Evolutionary conservation across 1,140 invertebrate genomes (phyloP).

Genomic region (Glossosoma conforme): DNA sequence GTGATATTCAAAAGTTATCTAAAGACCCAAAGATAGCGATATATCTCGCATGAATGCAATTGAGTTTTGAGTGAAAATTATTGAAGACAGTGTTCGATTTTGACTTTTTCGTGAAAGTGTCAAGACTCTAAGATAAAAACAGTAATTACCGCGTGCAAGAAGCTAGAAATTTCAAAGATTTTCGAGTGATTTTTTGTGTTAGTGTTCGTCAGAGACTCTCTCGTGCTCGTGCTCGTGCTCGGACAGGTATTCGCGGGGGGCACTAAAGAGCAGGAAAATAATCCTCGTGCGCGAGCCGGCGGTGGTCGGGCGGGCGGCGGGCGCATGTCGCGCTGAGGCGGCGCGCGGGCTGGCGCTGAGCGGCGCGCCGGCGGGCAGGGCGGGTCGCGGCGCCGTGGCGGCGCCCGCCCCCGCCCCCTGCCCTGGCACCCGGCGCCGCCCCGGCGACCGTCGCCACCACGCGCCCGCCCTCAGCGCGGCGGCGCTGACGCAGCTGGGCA

Average conservation of each 20-base stretch:
- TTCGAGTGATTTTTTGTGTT: too few relatives aligned
- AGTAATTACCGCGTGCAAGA: too few relatives aligned
- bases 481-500: slow-evolving; percentile 84
- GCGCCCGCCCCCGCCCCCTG: slow-evolving; percentile 34
- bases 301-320: not conserved
- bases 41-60: too few relatives aligned
- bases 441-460: slow-evolving; percentile 23
- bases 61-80: too few relatives aligned
- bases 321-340: slow-evolving; percentile 1
- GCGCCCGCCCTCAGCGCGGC: slow-evolving; percentile 42
- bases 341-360: slow-evolving; percentile 4
- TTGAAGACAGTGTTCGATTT: too few relatives aligned
- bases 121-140: too few relatives aligned
- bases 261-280: not conserved
- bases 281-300: not conserved
- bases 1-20: too few relatives aligned
- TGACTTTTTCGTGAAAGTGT: too few relatives aligned
- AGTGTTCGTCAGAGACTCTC: too few relatives aligned
- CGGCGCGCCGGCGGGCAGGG: slow-evolving; percentile 3
- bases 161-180: too few relatives aligned
- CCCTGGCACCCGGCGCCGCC: slow-evolving; percentile 28
- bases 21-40: too few relatives aligned
- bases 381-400: not conserved
- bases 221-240: too few relatives aligned
- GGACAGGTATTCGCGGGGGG: not conserved